Evolutionary conservation across 1,140 invertebrate species (phyloP), one percentile per base, ranked within the genome.

Genomic region (Idris sp.): DNA sequence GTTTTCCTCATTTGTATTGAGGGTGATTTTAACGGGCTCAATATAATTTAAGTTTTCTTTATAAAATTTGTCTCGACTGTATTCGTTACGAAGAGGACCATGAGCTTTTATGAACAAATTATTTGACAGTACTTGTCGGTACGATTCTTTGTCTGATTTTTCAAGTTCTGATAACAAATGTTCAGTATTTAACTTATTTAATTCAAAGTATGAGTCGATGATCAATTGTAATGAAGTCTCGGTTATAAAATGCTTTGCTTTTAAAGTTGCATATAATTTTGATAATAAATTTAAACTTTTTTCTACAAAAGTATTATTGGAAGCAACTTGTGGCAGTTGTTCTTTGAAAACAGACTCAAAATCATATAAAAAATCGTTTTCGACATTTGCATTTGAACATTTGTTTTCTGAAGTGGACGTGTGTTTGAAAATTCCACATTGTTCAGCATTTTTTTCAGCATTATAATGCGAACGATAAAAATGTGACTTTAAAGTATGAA

Each of bases 231-330:
- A 26, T 14, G 18, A 25, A 15, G 14, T 26, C 26, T 53, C 33
- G 16, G 49, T 40, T 14, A 53, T 2, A 53, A 53, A 53, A 26
- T 53, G 31, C 15, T 53, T 53, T 22, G 49, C 49, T 25, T 53
- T 36, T 53, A 36, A 26, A n/a, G 4, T 38, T 26, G 49, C 49
- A 38, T 53, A 53, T 7, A 53, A 16, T 25, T 53, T 53, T 7
- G 35, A 19, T 25, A 38, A 22, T 16, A 53, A 19, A 53, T 53
- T 1, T 26, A 53, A 25, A 26, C 18, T 53, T 53, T 46, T 15
- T 30, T 46, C 2, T 30, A 30, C 43, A 46, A 44, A 28, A n/a
- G n/a, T 38, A 6, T 28, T 28, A n/a, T 28, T 28, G 7, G 26
- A 28, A n/a, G 26, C 1, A 15, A 2, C 3, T 16, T 38, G 35